These are phyloP conservation scores for Aurelia aurita DNA, from an alignment of 30 jellyfish, hydroid and myxozoan species.

Conservation along the genomic window DNA sequence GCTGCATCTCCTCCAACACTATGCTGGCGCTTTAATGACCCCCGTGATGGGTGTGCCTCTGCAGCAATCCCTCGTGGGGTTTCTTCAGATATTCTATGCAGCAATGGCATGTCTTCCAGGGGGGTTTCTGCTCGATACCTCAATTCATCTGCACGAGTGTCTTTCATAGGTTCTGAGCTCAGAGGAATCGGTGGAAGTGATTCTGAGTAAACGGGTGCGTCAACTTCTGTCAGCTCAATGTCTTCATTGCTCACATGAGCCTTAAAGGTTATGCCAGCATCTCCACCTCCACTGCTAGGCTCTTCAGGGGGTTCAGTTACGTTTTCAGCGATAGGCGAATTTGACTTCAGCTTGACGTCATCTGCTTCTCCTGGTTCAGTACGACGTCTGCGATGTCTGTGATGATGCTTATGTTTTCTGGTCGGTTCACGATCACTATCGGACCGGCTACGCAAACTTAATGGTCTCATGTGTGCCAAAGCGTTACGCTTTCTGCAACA, in stretches of 20 bases:
- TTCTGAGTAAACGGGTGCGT: not conserved
- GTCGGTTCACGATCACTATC: not conserved
- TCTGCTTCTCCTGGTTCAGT: constrained; percentile 25
- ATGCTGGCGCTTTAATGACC: not conserved
- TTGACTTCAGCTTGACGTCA: not conserved
- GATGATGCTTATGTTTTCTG: constrained; percentile 66
- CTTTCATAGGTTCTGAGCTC: constrained; percentile 53
- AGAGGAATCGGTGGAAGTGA: constrained; percentile 25
- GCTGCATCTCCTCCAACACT: no score
- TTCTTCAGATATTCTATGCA: not conserved
- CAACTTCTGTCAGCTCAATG: constrained; percentile 35
- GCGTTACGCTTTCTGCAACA: constrained; percentile 79
- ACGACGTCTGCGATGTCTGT: constrained; percentile 43
- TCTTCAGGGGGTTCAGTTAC: no score
- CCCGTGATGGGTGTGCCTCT: not conserved
- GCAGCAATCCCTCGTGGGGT: not conserved
- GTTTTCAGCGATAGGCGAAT: no score
- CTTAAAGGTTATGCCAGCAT: constrained; percentile 52
- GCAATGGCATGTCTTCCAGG: not conserved
- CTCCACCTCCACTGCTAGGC: constrained; percentile 27
- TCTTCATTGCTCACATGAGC: constrained; percentile 1
- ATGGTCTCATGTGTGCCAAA: constrained; percentile 83
- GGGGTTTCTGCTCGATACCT: not conserved
- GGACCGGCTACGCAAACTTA: not conserved
- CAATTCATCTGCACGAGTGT: constrained; percentile 26